These are phyloP conservation scores for Dipodomys stephensi DNA, from an alignment of 2,113 vertebrate genomes.

Conservation along the genomic window DNA sequence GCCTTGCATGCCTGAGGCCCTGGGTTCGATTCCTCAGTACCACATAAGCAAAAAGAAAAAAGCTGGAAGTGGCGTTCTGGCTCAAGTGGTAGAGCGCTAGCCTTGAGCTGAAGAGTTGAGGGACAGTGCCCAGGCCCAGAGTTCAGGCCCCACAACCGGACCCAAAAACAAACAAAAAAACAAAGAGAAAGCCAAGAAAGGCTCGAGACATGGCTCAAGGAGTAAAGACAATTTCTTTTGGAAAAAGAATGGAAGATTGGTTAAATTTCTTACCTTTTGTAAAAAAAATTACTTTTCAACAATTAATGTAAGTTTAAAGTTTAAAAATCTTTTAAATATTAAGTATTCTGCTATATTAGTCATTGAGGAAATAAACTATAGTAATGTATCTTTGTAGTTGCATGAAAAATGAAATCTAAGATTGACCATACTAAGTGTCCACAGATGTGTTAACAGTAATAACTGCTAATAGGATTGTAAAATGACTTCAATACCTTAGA, in stretches of 20 bases:
- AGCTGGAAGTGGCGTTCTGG: no score
- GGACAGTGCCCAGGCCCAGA: no score
- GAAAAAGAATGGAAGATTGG: neutral
- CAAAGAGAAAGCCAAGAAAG: no score
- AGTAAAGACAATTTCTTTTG: no score
- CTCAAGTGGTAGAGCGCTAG: no score
- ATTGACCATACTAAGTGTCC: neutral
- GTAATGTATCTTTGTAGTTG: neutral
- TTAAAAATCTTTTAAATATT: neutral
- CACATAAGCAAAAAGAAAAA: no score
- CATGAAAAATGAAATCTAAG: neutral
- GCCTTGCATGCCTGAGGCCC: no score
- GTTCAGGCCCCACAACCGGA: no score
- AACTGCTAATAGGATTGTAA: neutral
- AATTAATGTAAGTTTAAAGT: neutral
- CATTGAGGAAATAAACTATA: slow-evolving; percentile 16
- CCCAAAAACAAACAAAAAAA: no score
- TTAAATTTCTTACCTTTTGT: neutral
- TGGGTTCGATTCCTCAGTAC: no score
- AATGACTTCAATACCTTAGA: neutral
- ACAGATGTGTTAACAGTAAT: neutral
- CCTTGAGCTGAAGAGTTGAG: no score
- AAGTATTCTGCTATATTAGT: neutral
- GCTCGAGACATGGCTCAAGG: no score
- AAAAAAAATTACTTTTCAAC: slow-evolving; percentile 15